A percentile compares a stretch with the other conserved stretches of the same genome.
phyloP scores from a whole-genome alignment of 2,888 invertebrate genomes.

The Cryptus armator region DNA sequence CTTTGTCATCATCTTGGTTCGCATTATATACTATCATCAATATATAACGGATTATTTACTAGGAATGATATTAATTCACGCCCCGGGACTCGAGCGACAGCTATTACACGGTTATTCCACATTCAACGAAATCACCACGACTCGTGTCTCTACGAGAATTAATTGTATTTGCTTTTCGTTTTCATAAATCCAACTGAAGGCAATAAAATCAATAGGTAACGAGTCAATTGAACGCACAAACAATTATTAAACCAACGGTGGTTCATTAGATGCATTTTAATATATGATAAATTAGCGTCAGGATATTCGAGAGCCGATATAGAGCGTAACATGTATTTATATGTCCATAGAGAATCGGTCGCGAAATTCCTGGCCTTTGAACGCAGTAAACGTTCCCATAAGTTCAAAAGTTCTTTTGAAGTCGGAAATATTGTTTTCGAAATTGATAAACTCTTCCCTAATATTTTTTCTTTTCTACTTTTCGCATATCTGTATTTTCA shows the following conservation, averaged over 20 bases:
- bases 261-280: constrained; percentile 5
- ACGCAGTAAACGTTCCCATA: no score
- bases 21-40: not conserved
- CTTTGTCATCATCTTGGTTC: not conserved
- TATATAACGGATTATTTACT: not conserved
- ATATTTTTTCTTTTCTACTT: no score
- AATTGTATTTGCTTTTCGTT: constrained; percentile 67
- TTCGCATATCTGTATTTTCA: no score
- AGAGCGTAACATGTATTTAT: no score
- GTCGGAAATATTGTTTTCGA: no score
- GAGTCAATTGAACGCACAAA: constrained; percentile 55
- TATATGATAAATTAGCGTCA: no score
- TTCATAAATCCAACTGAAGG: constrained; percentile 71
- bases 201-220: constrained; percentile 76
- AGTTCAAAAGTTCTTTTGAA: no score
- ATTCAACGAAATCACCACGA: not conserved
- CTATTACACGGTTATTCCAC: not conserved
- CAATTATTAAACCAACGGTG: constrained; percentile 29
- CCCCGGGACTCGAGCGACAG: not conserved
- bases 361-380: no score
- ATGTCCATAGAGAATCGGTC: no score
- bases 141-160: constrained; percentile 50
- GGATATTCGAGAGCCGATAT: no score
- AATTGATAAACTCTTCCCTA: no score
- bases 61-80: not conserved